These are phyloP conservation scores for Tupaia chinensis DNA, from an alignment of 2,113 vertebrate genomes.

Conservation along the genomic window DNA sequence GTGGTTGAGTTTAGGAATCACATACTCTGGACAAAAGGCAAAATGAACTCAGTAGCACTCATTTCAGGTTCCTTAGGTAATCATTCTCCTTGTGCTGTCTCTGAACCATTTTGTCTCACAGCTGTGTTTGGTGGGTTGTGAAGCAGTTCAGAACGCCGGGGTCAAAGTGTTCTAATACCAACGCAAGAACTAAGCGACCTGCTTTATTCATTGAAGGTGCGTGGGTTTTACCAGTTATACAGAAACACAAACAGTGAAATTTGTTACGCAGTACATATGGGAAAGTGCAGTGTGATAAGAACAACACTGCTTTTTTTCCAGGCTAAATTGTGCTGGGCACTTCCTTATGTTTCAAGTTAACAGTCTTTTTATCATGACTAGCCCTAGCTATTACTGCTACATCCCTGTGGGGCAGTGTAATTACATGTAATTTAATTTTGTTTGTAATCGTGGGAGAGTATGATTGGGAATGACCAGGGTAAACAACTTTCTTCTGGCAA, in stretches of 20 bases:
- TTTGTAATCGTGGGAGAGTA: background rate
- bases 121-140: background rate
- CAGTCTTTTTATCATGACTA: background rate
- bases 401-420: background rate
- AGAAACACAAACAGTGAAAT: background rate
- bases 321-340: background rate
- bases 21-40: slow-evolving; percentile 61
- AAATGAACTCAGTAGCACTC: slow-evolving; percentile 70
- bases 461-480: background rate
- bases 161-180: background rate
- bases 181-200: background rate
- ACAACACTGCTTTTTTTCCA: background rate
- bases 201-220: background rate
- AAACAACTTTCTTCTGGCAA: background rate
- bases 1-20: slow-evolving; percentile 64
- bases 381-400: background rate
- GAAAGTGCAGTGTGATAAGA: background rate
- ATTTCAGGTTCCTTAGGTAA: slow-evolving; percentile 21
- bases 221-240: slow-evolving; percentile 27
- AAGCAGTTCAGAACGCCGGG: background rate
- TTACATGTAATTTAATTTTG: slow-evolving; percentile 57
- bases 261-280: background rate
- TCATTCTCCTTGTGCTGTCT: background rate
- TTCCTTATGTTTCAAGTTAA: background rate
- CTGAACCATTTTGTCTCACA: background rate